Base-by-base conservation (phyloP, 2,113 vertebrate species). In the Dromaius novaehollandiae region DNA sequence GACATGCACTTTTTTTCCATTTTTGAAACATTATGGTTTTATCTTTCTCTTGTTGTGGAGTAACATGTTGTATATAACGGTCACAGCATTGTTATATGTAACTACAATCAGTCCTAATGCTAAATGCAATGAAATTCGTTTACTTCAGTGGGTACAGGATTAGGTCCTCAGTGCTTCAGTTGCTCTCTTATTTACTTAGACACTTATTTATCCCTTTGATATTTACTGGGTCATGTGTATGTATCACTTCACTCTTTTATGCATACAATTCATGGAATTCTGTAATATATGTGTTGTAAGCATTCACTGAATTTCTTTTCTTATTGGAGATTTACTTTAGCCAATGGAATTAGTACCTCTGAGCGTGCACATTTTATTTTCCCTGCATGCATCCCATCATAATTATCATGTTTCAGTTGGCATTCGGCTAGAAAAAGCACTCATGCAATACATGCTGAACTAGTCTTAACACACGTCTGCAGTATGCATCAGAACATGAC, bases 401-500 rank as follows among this genome's bases (percentile, higher is more conserved):
- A 85, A 73, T 61, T n/a, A 83, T 13, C 73, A 94, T 38, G 65
- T 91, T 93, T 92, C 16, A 24, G 61, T 61, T 85, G 82, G 60
- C 86, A 96, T 93, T 74, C 58, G 64, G 80, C 50, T 61, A 83
- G 32, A 78, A 58, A 81, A 71, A 78, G 55, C 26, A 32, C 55
- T 66, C 95, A 89, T 82, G 85, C 94, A 95, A 38, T 11, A 66
- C 94, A 89, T 89, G 95, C 92, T 63, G 51, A 66, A 71, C 63
- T 26, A 77, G 82, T 25, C 70, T 65, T 69, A 82, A 61, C 65
- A 89, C 79, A 69, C 65, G 92, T 81, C 73, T 74, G 76, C 70
- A 94, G 80, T 81, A 95, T 92, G 70, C 87, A 95, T 60, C 61
- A 91, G 84, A 95, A 95, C 82, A 89, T 60, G 66, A 61, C 24